Conservation (phyloP, 2,797 vertebrate species). For the Taeniopygia guttata region DNA sequence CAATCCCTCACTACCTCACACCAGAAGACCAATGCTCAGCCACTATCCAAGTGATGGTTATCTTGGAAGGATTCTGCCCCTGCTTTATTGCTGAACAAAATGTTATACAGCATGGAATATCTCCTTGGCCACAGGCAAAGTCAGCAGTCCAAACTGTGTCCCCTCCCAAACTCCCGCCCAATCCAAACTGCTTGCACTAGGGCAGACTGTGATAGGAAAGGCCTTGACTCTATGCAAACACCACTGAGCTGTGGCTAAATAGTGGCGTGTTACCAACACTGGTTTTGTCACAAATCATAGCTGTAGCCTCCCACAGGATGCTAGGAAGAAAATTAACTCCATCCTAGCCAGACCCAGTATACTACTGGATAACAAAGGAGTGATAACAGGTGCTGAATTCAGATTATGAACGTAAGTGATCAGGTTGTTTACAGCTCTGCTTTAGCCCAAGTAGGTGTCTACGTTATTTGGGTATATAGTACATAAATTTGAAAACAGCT, state of each 20-base stretch:
- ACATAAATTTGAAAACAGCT: background rate
- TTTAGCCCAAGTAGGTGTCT: background rate
- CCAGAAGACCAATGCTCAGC: background rate
- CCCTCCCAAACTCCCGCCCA: background rate
- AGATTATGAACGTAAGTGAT: background rate
- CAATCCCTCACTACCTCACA: background rate
- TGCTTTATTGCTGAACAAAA: background rate
- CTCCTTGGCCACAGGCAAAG: background rate
- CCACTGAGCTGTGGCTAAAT: background rate
- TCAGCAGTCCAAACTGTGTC: background rate
- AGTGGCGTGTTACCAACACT: background rate
- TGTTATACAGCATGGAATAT: background rate
- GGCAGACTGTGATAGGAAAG: background rate
- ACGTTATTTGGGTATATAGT: background rate
- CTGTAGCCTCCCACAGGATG: background rate
- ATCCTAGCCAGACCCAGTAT: background rate
- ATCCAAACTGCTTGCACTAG: background rate
- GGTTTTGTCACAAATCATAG: background rate
- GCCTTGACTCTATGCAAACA: background rate
- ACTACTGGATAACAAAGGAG: background rate
- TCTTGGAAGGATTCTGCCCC: background rate
- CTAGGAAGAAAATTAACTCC: background rate
- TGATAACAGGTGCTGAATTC: fast-evolving
- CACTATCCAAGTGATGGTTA: background rate
- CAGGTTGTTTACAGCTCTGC: background rate